These are phyloP conservation scores for Clepsis dumicolana DNA, from an alignment of 2,888 invertebrate genomes.

Conservation along the genomic window DNA sequence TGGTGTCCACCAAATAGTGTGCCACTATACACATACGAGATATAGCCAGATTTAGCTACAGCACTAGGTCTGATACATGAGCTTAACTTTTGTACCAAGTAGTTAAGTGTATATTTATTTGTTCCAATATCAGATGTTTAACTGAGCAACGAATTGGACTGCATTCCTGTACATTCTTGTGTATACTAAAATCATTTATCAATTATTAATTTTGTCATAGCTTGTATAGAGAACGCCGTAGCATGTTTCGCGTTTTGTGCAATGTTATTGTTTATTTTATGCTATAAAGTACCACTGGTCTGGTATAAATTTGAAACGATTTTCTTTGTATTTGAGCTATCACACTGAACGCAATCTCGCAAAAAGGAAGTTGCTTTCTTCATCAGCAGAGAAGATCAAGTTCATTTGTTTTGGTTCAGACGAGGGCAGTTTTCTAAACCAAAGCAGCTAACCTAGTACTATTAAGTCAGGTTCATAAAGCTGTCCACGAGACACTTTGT, in stretches of 20 bases:
- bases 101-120: conserved; percentile 62
- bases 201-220: background rate
- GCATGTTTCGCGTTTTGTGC: no score
- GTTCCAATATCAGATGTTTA: conserved; percentile 70
- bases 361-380: no score
- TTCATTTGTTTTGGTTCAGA: no score
- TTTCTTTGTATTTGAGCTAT: background rate
- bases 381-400: no score
- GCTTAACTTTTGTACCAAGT: conserved; percentile 76
- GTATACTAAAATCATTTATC: background rate
- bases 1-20: no score
- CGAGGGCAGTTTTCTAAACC: no score
- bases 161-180: conserved; percentile 55
- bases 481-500: no score
- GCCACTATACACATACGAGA: background rate
- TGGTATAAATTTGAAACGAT: background rate
- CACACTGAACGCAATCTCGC: no score
- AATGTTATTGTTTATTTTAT: background rate
- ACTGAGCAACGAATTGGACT: conserved; percentile 70
- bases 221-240: no score
- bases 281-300: background rate
- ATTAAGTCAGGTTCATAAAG: no score
- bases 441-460: no score
- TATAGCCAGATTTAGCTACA: conserved; percentile 60
- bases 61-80: conserved; percentile 67